Percentiles rank a stretch among this genome's conserved stretches.
phyloP scores from a whole-genome alignment of 2,797 vertebrate genomes.

The Eleutherodactylus coqui region DNA sequence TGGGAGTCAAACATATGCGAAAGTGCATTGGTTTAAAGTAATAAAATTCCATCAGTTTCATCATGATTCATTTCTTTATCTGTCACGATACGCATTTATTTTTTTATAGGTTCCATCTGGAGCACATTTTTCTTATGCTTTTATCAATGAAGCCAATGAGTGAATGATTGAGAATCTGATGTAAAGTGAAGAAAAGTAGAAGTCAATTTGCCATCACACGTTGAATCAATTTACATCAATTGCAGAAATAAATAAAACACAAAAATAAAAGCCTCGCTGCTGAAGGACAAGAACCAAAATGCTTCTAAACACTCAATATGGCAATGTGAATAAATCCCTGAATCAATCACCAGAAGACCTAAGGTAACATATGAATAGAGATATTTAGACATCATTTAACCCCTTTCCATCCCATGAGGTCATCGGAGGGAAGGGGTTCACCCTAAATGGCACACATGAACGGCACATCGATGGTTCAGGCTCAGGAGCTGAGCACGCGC shows the following conservation, averaged over 20 bases:
- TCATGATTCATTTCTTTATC: background rate
- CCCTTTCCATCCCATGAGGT: too few relatives aligned
- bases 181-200: background rate
- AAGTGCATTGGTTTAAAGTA: background rate
- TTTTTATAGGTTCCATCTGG: background rate
- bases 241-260: background rate
- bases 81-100: background rate
- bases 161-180: background rate
- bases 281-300: background rate
- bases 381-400: background rate
- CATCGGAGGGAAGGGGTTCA: too few relatives aligned
- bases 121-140: too few relatives aligned
- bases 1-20: background rate
- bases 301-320: too few relatives aligned
- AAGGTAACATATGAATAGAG: background rate
- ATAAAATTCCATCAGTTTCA: background rate
- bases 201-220: background rate
- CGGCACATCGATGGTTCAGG: too few relatives aligned
- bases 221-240: background rate
- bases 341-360: background rate
- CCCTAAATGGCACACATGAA: too few relatives aligned
- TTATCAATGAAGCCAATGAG: background rate
- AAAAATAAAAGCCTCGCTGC: too few relatives aligned
- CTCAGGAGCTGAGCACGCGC: too few relatives aligned
- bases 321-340: background rate